Evolutionary conservation across 2,888 invertebrate genomes (phyloP), one percentile per base, ranked within the genome.

Genomic region (Tineola bisselliella): DNA sequence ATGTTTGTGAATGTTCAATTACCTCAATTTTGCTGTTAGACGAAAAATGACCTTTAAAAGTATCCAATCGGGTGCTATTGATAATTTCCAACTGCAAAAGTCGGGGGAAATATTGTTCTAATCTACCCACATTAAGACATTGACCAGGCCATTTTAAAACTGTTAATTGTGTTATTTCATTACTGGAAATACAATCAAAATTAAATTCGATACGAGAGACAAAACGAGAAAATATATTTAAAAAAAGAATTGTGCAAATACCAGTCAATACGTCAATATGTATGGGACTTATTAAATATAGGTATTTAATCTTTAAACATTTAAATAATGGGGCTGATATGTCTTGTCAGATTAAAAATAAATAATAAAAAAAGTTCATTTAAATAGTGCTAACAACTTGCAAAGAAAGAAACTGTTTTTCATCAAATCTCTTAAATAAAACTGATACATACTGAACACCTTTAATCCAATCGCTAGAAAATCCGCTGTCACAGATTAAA

Each of bases 21-120:
- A 84, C 86, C 79, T 84, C 70, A 63, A 87, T 81, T 63, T 73
- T 79, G 63, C 73, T 78, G 0, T 61, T 63, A 0, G 70, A 63
- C n/a, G 70, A 70, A 62, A 86, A 84, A 48, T 72, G 71, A 12
- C 86, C 86, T 62, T 73, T 78, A 63, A 86, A 81, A n/a, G 61
- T 68, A 61, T 68, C 72, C 31, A 86, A 66, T 1, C 62, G 61
- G 1, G 81, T 75, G 64, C 81, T 78, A 67, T 86, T 83, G 54
- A 75, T 66, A 58, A 86, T 65, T 63, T 82, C 79, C 59, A 86
- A 65, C 12, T 64, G 63, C 1, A 65, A 64, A 1, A 87, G 69
- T 30, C 70, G 72, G 0, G 86, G 86, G 61, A 80, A 86, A 65
- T 76, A 72, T 52, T 73, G 68, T 63, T 81, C 76, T n/a, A 87